Conservation (phyloP, 2,888 invertebrate species). For the Sminthurinus aureus region DNA sequence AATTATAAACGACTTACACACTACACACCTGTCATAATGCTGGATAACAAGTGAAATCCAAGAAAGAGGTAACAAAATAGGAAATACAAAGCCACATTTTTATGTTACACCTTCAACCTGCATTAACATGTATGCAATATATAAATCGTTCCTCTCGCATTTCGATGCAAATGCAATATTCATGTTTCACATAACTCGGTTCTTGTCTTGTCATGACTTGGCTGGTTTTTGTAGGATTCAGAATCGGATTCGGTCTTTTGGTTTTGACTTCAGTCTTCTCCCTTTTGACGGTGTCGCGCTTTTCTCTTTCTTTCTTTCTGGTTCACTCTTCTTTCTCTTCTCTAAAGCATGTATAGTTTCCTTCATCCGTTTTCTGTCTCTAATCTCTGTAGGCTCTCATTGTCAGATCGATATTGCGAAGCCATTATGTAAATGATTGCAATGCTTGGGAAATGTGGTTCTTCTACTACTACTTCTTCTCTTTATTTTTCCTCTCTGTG, state of each 20-base stretch:
- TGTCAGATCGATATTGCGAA: constrained; percentile 56
- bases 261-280: not conserved
- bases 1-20: not conserved
- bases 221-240: not conserved
- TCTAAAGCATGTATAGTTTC: constrained; percentile 16
- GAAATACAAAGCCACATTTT: no score
- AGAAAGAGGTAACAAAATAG: no score
- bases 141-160: constrained; percentile 1
- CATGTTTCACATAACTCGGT: not conserved
- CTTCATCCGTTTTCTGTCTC: constrained; percentile 41
- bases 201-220: not conserved
- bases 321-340: constrained; percentile 11
- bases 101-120: no score
- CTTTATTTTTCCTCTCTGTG: not conserved
- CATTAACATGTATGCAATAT: not conserved
- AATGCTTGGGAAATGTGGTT: constrained; percentile 53
- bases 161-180: constrained; percentile 3
- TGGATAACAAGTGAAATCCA: no score
- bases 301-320: constrained; percentile 28
- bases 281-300: constrained; percentile 22
- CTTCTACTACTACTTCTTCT: constrained; percentile 13
- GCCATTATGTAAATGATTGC: constrained; percentile 61
- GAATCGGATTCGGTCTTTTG: constrained; percentile 2
- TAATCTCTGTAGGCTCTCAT: constrained; percentile 42
- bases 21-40: constrained; percentile 9